A percentile compares a stretch with the other conserved stretches of the same genome.
Conservation (phyloP, 2,797 vertebrate genomes). For the Hybognathus amarus region DNA sequence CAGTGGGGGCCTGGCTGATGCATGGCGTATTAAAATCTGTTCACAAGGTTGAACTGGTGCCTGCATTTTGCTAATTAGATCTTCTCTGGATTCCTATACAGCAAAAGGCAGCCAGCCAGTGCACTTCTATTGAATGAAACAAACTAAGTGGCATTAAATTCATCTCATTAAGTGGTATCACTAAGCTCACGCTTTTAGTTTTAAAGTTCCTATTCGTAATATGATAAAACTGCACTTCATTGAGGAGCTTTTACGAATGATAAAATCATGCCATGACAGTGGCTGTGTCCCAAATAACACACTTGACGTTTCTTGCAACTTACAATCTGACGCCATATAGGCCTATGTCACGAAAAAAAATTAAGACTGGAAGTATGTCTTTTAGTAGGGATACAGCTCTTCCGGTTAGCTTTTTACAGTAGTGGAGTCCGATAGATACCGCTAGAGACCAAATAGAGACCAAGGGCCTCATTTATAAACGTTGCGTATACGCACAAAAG, state of each 20-base stretch:
- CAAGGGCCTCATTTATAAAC: too few species aligned
- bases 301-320: background rate
- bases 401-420: too few species aligned
- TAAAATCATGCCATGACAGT: background rate
- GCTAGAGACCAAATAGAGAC: too few species aligned
- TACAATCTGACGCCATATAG: background rate
- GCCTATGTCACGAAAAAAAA: too few species aligned
- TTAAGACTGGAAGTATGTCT: too few species aligned
- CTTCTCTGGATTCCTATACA: constrained; percentile 6
- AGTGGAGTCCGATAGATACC: too few species aligned
- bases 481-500: too few species aligned
- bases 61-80: constrained; percentile 45
- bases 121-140: constrained; percentile 5
- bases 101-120: constrained; percentile 21
- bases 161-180: background rate
- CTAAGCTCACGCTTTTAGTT: background rate
- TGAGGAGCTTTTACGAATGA: background rate
- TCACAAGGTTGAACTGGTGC: constrained; percentile 40
- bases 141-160: constrained; percentile 29
- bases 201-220: background rate
- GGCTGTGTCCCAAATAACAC: background rate
- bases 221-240: background rate
- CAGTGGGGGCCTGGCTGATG: constrained; percentile 33
- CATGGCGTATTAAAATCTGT: constrained; percentile 43
- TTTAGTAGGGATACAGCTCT: too few species aligned